Evolutionary conservation across 37 sponge, comb jelly and placozoan species (phyloP).

Genomic region (Cladorhizidae sp.): DNA sequence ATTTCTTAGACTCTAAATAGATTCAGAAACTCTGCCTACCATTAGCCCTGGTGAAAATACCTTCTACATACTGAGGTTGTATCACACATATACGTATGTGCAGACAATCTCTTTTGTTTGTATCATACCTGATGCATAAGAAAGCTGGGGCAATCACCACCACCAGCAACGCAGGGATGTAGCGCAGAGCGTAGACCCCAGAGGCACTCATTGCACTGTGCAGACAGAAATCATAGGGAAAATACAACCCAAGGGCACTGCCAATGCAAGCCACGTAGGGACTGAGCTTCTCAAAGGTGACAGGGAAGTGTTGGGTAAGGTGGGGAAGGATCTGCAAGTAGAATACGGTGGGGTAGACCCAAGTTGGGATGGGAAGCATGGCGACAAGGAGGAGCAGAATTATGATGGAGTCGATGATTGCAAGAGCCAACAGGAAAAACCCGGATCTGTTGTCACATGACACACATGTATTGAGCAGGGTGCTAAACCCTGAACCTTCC

Average conservation of each 20-base stretch:
- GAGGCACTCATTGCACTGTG: constrained; percentile 32
- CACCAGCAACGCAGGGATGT: constrained; percentile 56
- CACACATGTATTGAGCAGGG: constrained; percentile 54
- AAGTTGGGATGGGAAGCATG: constrained; percentile 15
- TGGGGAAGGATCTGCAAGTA: constrained; percentile 62
- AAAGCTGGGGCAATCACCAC: not conserved
- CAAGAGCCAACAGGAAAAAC: constrained; percentile 23
- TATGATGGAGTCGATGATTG: constrained; percentile 5
- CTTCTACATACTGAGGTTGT: too few relatives aligned
- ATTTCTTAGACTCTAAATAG: too few relatives aligned
- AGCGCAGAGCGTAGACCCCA: constrained; percentile 47
- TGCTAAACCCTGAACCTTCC: constrained; percentile 58
- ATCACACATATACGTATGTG: too few relatives aligned
- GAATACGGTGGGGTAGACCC: constrained; percentile 38
- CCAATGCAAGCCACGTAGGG: constrained; percentile 54
- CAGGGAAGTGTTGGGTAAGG: constrained; percentile 42
- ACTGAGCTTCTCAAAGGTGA: constrained; percentile 50
- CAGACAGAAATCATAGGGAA: constrained; percentile 83
- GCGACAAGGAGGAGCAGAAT: constrained; percentile 6
- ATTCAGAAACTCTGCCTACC: too few relatives aligned
- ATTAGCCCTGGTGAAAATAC: too few relatives aligned
- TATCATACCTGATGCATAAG: constrained; percentile 16
- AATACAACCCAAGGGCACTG: constrained; percentile 67
- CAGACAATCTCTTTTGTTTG: too few relatives aligned
- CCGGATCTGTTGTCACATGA: constrained; percentile 34